Evolutionary conservation across 53 echinoderm and acorn worm species (phyloP).

Genomic region (Glandiceps talaboti): DNA sequence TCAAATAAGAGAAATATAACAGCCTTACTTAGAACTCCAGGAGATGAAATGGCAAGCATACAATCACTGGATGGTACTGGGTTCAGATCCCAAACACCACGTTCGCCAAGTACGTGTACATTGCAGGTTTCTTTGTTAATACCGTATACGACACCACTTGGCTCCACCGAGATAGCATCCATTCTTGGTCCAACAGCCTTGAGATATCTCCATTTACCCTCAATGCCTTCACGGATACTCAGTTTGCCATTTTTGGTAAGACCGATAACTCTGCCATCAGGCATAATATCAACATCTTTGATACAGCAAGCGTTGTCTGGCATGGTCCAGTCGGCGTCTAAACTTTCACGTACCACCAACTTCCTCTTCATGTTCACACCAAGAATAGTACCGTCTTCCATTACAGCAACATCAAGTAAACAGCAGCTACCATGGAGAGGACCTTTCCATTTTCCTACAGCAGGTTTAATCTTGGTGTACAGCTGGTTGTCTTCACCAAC

Average conservation of each 20-base stretch:
- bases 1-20: no score
- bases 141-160: neutral
- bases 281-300: neutral
- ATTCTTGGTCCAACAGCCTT: neutral
- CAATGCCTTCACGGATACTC: neutral
- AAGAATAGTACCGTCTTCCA: neutral
- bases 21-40: neutral
- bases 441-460: neutral
- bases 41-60: neutral
- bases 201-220: neutral
- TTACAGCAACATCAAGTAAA: neutral
- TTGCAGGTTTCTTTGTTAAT: neutral
- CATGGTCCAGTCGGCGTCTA: neutral
- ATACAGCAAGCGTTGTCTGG: neutral
- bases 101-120: neutral
- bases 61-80: neutral
- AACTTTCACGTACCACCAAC: neutral
- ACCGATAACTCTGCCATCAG: neutral
- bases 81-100: neutral
- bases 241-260: neutral
- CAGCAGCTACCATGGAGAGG: neutral
- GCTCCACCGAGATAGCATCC: neutral
- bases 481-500: neutral
- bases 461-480: neutral
- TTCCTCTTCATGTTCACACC: neutral